Evolutionary conservation across 2,113 vertebrate genomes (phyloP).

Genomic region (Dendrocopos noguchii): DNA sequence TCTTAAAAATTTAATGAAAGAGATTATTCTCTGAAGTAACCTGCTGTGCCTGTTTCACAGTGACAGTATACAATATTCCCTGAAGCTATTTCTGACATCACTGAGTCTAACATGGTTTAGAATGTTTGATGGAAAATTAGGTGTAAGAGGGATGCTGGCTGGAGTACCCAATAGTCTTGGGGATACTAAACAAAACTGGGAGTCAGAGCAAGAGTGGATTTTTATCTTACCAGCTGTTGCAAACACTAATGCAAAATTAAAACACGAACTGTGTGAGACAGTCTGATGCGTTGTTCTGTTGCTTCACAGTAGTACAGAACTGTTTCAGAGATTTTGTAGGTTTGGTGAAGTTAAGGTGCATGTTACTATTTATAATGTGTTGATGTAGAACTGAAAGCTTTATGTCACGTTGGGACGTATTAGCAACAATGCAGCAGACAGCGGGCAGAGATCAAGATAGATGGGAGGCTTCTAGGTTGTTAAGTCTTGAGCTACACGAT

Average conservation of each 20-base stretch:
- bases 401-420: background rate
- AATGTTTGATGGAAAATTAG: constrained; percentile 17
- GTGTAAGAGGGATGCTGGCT: background rate
- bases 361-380: background rate
- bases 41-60: constrained; percentile 26
- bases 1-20: constrained; percentile 50
- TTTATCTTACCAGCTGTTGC: background rate
- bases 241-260: background rate
- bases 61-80: constrained; percentile 11
- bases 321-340: background rate
- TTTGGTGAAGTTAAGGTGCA: background rate
- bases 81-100: constrained; percentile 49
- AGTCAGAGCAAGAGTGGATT: background rate
- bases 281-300: background rate
- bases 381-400: background rate
- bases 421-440: background rate
- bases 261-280: background rate
- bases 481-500: background rate
- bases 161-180: rapidly evolving
- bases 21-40: constrained; percentile 49
- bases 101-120: constrained; percentile 6
- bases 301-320: background rate
- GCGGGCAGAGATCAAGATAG: background rate
- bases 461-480: background rate
- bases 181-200: background rate